Evolutionary conservation across 1,140 invertebrate genomes (phyloP), one percentile per base, ranked within the genome.

Genomic region (Littorina saxatilis): DNA sequence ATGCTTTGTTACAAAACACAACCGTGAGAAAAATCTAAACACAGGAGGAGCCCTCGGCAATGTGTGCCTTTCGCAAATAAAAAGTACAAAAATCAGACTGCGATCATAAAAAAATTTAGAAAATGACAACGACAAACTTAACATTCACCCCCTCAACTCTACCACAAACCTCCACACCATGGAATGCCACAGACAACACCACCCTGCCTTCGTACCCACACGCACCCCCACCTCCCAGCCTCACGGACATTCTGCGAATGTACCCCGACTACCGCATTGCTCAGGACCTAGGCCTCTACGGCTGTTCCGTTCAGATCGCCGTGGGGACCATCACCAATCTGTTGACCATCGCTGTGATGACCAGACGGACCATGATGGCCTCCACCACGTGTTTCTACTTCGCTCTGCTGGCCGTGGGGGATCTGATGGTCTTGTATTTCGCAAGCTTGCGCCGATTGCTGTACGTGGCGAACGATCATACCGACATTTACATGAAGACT

Each of bases 301-400:
- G 82, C 2, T 87, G 87, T 27, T 87, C 88, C 2, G 76, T 88
- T 7, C 79, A 91, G 23, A 82, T 92, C 39, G 70, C 89, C 20
- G 37, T 91, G 20, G 91, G 91, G 35, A 89, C 86, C 20, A 72
- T 90, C 7, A 90, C 90, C 27, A 92, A 91, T 80, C 58, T 87
- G 27, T 79, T 91, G 50, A 88, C 85, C 52, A 84, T 90, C 37
- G 32, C 88, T 3, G 87, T 92, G 5, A 89, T 91, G 86, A 76
- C 84, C 13, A 74, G 87, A 17, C 85, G 85, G 68, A 72, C 83
- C 5, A 87, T 91, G 82, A 81, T 84, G 2, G 70, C 83, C 27
- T 84, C 88, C 13, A 87, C 90, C 15, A 90, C 90, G 23, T 89
- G 87, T 74, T 84, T 90, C 70, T 91, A 91, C 82, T 87, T 91